phyloP scores from a whole-genome alignment of 2,113 vertebrate species.

The Salvelinus sp. region DNA sequence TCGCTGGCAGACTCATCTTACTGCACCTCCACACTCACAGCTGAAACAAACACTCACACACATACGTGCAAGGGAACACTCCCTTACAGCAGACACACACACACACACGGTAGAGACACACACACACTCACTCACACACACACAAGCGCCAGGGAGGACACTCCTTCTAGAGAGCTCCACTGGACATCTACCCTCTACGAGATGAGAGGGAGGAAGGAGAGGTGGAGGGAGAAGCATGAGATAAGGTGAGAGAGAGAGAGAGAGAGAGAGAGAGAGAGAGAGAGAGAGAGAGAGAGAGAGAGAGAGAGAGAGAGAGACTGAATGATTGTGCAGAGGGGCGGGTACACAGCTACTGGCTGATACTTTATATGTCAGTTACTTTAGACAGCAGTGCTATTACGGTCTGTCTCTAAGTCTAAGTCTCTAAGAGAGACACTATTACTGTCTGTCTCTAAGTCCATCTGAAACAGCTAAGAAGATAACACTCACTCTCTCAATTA shows the following conservation, averaged over 20 bases:
- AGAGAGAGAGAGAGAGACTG: conserved; percentile 10
- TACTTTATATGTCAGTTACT: too few relatives aligned
- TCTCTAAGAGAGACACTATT: background rate
- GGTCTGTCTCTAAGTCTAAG: conserved; percentile 31
- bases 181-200: background rate
- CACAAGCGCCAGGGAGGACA: too few relatives aligned
- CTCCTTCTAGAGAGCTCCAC: too few relatives aligned
- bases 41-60: conserved; percentile 3
- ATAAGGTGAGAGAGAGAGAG: conserved; percentile 9
- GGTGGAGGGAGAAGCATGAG: background rate
- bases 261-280: conserved; percentile 10
- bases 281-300: conserved; percentile 13
- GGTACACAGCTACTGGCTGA: background rate
- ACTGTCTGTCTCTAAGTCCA: too few relatives aligned
- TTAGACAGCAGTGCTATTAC: conserved; percentile 1
- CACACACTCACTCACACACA: too few relatives aligned
- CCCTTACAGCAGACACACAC: too few relatives aligned
- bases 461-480: too few relatives aligned
- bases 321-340: conserved; percentile 22
- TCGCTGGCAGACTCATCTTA: conserved; percentile 88
- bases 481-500: background rate
- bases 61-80: conserved; percentile 8
- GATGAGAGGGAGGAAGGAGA: conserved; percentile 1
- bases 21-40: background rate
- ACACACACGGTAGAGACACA: too few relatives aligned